These are phyloP conservation scores for Trachelus troglodyta DNA, from an alignment of 2,888 invertebrate species.

Conservation along the genomic window DNA sequence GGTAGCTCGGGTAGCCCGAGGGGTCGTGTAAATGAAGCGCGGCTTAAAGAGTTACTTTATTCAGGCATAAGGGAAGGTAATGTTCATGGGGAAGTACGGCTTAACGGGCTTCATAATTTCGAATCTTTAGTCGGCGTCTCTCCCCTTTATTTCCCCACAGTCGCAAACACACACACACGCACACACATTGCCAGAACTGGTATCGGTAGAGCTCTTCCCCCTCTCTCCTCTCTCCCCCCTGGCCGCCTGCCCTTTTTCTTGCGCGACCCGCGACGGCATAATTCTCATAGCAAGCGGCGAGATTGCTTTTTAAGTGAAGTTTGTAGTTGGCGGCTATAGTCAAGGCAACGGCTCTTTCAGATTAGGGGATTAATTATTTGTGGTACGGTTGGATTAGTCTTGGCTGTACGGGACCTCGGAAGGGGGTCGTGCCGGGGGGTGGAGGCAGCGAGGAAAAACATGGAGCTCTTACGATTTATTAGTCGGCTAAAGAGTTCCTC, in stretches of 20 bases:
- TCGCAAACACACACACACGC: too few relatives aligned
- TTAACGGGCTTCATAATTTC: slow-evolving; percentile 58
- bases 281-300: slow-evolving; percentile 41
- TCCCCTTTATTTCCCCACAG: not conserved
- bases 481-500: not conserved
- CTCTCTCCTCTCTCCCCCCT: slow-evolving; percentile 14
- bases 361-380: slow-evolving; percentile 52
- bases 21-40: not conserved
- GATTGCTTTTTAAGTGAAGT: slow-evolving; percentile 49
- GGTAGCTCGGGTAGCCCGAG: not conserved
- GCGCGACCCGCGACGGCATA: slow-evolving; percentile 25
- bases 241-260: slow-evolving; percentile 26
- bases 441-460: too few relatives aligned
- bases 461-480: not conserved
- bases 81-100: slow-evolving; percentile 47
- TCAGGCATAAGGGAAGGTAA: slow-evolving; percentile 49
- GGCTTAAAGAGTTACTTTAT: slow-evolving; percentile 45
- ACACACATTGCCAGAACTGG: too few relatives aligned
- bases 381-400: slow-evolving; percentile 28
- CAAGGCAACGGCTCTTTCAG: slow-evolving; percentile 17
- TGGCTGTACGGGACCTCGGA: not conserved
- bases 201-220: too few relatives aligned
- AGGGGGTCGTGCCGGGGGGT: too few relatives aligned
- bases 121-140: slow-evolving; percentile 38
- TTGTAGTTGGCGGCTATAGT: slow-evolving; percentile 21